Percentiles rank a stretch among this genome's conserved stretches.
Evolutionary conservation across 2,888 invertebrate genomes (phyloP).

Genomic region (Fragum sueziense): DNA sequence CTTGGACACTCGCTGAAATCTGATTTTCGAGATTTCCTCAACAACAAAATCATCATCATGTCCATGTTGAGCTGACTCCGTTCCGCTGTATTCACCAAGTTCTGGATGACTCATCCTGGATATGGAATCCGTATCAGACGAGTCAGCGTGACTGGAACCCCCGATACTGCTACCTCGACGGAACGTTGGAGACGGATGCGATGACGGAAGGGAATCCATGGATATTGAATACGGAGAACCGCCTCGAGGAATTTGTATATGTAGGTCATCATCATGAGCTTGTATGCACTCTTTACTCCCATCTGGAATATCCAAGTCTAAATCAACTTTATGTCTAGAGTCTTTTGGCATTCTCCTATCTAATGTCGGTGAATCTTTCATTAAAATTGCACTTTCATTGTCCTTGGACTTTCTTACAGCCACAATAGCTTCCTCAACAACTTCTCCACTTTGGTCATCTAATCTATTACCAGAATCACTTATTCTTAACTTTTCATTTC

Average conservation of each 20-base stretch:
- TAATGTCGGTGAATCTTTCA: conserved; percentile 6
- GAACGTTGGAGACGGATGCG: conserved; percentile 66
- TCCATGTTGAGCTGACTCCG: conserved; percentile 45
- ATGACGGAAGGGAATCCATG: conserved; percentile 68
- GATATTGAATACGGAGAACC: conserved; percentile 68
- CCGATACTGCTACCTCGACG: conserved; percentile 36
- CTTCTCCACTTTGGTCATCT: conserved; percentile 4
- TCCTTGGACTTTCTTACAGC: neutral
- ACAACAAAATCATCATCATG: conserved; percentile 63
- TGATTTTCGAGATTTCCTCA: conserved; percentile 64
- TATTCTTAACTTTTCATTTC: conserved; percentile 18
- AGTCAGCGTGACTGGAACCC: conserved; percentile 50
- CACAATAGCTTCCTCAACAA: neutral
- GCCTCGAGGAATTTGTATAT: conserved; percentile 36
- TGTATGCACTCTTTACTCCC: neutral
- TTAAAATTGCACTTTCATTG: conserved; percentile 23
- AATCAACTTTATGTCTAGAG: neutral
- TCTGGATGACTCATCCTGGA: conserved; percentile 52
- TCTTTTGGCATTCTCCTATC: conserved; percentile 5
- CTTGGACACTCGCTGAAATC: conserved; percentile 60
- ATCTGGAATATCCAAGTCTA: neutral
- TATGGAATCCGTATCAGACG: conserved; percentile 64
- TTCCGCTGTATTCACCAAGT: conserved; percentile 51
- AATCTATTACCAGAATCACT: conserved; percentile 7
- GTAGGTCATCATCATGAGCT: neutral